Percentiles rank a stretch among this genome's conserved stretches.
Conservation (phyloP, 1,140 invertebrate species). For the Ceratosolen fusciceps region DNA sequence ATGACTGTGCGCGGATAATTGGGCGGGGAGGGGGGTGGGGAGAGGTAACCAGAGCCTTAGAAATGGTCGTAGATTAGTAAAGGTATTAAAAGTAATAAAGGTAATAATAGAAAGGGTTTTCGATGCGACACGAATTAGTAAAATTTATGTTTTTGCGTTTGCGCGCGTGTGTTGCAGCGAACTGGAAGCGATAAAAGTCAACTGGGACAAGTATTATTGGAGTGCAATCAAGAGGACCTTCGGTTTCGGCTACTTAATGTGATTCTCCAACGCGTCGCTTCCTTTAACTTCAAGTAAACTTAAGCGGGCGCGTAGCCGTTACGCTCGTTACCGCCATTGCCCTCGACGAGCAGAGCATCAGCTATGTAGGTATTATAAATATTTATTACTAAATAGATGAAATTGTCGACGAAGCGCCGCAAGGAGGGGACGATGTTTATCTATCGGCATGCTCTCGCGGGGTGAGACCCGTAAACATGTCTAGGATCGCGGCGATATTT, state of each 20-base stretch:
- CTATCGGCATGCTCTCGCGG: neutral
- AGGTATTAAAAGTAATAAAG: no score
- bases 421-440: no score
- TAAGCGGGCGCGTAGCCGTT: constrained; percentile 26
- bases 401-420: constrained; percentile 1
- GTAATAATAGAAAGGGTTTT: no score
- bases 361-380: constrained; percentile 49
- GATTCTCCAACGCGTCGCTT: constrained; percentile 62
- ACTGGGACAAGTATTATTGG: constrained; percentile 95
- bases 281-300: constrained; percentile 29
- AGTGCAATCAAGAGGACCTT: constrained; percentile 92
- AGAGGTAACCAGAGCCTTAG: no score
- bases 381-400: constrained; percentile 49
- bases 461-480: constrained; percentile 6
- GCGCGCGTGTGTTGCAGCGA: constrained; percentile 73
- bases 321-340: constrained; percentile 4
- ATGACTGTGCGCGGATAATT: no score
- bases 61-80: no score
- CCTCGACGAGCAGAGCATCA: constrained; percentile 13
- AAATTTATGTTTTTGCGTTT: no score
- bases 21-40: no score
- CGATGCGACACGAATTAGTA: no score
- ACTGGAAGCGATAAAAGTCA: constrained; percentile 84
- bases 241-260: constrained; percentile 88
- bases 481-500: constrained; percentile 14